Base-by-base conservation (phyloP, 2,113 vertebrate genomes). In the Scomber colias region DNA sequence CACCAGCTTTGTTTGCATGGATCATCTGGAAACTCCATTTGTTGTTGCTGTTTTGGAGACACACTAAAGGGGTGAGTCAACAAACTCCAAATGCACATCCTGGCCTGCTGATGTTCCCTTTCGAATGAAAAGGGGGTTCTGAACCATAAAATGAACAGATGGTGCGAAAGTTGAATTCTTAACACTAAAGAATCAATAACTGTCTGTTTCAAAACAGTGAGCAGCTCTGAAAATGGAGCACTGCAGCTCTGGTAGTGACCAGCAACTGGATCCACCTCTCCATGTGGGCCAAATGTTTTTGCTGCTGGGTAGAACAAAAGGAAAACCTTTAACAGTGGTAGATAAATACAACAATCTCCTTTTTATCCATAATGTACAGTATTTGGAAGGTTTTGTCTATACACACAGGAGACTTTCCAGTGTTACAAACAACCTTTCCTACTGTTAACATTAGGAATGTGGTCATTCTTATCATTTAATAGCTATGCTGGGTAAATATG, bases 11-110 rank as follows among this genome's bases (percentile, higher is more conserved):
- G 90, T 91, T 90, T 90, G 84, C 72, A 72, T 70, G 77, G 60
- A 91, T 92, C 87, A 86, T 90, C 81, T 88, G 82, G 85, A 92
- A 90, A 88, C 82, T 77, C 72, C 64, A 75, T 89, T 90, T 79
- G 79, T 74, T 77, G 59, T 64, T 59, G 73, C 45, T 0, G n/a
- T 66, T 84, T 86, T 84, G 65, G 77, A 88, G 84, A 79, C 62
- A 13, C 60, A 66, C 72, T 59, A 77, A 87, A 90, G 31, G 68
- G 67, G 60, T 30, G 59, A 82, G 82, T 81, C 84, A 81, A 84
- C 81, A 88, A 68, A 87, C 66, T 88, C 82, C 66, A 77, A 82
- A 87, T 70, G 76, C 79, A 79, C 76, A 82, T 75, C 54, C 61
- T 82, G 75, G 76, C 80, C 68, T 44, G 19, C 59, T 78, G 67